These are phyloP conservation scores for Hucho hucho DNA, from an alignment of 2,113 vertebrate genomes.

Conservation along the genomic window DNA sequence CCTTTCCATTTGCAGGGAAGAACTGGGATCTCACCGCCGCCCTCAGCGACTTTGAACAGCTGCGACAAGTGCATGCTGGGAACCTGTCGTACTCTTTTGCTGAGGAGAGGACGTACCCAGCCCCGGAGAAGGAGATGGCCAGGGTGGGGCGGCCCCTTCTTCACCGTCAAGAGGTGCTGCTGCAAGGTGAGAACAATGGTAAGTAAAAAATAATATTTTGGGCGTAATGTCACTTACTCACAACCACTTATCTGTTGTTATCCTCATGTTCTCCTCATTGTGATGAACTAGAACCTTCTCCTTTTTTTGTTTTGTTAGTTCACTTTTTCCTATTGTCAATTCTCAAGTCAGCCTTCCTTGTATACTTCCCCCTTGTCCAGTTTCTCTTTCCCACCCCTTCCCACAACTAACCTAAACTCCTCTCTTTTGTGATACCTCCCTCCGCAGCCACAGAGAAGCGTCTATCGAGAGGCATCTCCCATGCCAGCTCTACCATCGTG, in stretches of 20 bases:
- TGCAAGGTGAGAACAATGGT: constrained; percentile 80
- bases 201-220: background rate
- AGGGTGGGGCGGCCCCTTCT: constrained; percentile 76
- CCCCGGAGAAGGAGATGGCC: constrained; percentile 75
- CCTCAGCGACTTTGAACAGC: constrained; percentile 92
- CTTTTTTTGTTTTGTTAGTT: background rate
- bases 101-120: constrained; percentile 72
- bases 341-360: background rate
- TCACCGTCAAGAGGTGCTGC: constrained; percentile 89
- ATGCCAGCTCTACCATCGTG: constrained; percentile 93
- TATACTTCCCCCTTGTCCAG: background rate
- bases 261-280: background rate
- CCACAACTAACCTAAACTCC: background rate
- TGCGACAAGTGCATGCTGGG: constrained; percentile 87
- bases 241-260: background rate
- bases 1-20: constrained; percentile 77
- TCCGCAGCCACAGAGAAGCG: constrained; percentile 81
- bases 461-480: constrained; percentile 90
- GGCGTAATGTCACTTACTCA: background rate
- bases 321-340: background rate
- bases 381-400: background rate
- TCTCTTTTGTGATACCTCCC: background rate
- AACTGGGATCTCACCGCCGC: constrained; percentile 95
- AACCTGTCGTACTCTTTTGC: constrained; percentile 76
- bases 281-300: background rate